Base-by-base conservation (phyloP, 2,113 vertebrate species). In the Anoplopoma fimbria region DNA sequence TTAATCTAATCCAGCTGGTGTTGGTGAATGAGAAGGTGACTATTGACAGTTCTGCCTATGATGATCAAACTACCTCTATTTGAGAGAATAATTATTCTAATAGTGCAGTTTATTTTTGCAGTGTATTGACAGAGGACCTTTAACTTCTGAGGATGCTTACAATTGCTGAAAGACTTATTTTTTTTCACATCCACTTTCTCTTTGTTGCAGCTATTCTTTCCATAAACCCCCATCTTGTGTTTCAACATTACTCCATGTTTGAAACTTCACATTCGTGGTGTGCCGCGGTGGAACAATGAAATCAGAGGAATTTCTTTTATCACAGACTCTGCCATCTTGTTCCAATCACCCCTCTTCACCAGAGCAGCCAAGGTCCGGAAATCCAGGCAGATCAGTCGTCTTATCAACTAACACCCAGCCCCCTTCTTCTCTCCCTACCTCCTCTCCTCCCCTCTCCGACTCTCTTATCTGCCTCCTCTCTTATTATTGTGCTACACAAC, bases 301-400 rank as follows among this genome's bases (percentile, higher is more conserved):
- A 93, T 91, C 80, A 85, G 62, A 93, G 91, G 90, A 93, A 92
- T 95, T 85, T 91, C 83, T 93, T 93, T 93, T 90, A 94, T 94
- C 87, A 77, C 85, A 73, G 83, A 88, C 87, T 82, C 60, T 86
- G 76, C 89, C 93, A 95, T 95, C 90, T 93, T 94, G 94, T 94
- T 94, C 86, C 88, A 95, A 93, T 95, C 93, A 94, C 69, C 75
- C n/a, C 55, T 71, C 91, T 87, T 86, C 75, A 86, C 69, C 82
- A 84, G 86, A 88, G 84, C 85, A 91, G 84, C 84, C 90, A 79
- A 84, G 67, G 76, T 83, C 90, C 86, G 87, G 90, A 94, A 92
- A 94, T 88, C 89, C 88, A 85, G 63, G 80, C 72, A 88, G 92
- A 93, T 92, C 90, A 86, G 85, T 83, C 79, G 71, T 83, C 93